phyloP scores from a whole-genome alignment of 1,140 invertebrate species.

The Wiebesia pumilae region DNA sequence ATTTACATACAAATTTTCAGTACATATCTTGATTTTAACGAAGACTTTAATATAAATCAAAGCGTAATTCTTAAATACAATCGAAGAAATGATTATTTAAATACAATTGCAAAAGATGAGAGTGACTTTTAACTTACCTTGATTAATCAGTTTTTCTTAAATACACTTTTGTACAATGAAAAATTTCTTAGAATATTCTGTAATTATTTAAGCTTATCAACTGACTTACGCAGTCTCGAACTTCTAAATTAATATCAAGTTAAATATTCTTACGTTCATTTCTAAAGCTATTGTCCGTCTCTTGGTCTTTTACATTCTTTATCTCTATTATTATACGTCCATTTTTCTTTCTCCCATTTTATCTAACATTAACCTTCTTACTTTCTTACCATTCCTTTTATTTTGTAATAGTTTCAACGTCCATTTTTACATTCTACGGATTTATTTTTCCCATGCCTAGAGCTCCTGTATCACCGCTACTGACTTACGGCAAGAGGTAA shows the following conservation, averaged over 20 bases:
- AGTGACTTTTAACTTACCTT: no score
- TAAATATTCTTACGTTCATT: background rate
- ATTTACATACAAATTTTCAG: no score
- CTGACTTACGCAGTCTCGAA: slow-evolving; percentile 13
- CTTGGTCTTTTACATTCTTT: slow-evolving; percentile 9
- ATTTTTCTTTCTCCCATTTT: background rate
- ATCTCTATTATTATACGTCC: background rate
- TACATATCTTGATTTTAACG: no score
- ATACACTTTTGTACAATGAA: background rate
- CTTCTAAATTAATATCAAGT: slow-evolving; percentile 50
- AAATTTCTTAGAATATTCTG: slow-evolving; percentile 8
- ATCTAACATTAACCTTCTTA: background rate
- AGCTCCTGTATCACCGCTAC: slow-evolving; percentile 38
- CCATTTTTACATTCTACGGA: background rate
- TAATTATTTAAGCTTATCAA: slow-evolving; percentile 27
- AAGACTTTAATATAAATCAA: no score
- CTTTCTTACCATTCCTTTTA: background rate
- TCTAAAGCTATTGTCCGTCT: slow-evolving; percentile 14
- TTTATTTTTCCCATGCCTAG: slow-evolving; percentile 9
- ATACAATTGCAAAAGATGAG: no score
- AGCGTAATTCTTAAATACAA: no score
- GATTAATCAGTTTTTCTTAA: background rate
- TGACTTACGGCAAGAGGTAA: slow-evolving; percentile 14
- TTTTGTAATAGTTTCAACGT: background rate
- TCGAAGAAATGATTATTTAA: no score